Evolutionary conservation across 2,797 vertebrate genomes (phyloP).

Genomic region (Danionella dracula): DNA sequence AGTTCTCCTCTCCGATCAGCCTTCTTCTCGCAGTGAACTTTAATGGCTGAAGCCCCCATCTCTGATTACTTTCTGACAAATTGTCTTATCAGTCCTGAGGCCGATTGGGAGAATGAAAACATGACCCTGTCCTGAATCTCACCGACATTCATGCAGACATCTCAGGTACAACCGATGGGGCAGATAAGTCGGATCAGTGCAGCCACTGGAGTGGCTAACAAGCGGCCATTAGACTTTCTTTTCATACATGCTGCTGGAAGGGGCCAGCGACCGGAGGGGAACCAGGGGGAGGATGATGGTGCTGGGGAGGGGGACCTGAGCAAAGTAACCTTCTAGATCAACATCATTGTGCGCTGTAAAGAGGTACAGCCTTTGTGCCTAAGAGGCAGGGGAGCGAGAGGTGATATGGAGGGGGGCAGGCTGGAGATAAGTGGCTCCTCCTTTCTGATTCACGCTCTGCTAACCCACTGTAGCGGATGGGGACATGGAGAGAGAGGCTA

Average conservation of each 20-base stretch:
- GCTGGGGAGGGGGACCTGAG: slow-evolving; percentile 22
- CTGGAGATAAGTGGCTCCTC: slow-evolving; percentile 60
- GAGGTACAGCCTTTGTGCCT: slow-evolving; percentile 76
- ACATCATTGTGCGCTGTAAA: slow-evolving; percentile 74
- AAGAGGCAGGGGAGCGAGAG: slow-evolving; percentile 29
- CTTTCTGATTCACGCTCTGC: slow-evolving; percentile 75
- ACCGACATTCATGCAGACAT: slow-evolving; percentile 74
- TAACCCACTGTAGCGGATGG: slow-evolving; percentile 64
- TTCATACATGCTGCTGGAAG: slow-evolving; percentile 76
- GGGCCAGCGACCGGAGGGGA: slow-evolving; percentile 20
- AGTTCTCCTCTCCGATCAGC: slow-evolving; percentile 18
- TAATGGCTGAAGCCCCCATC: slow-evolving; percentile 60
- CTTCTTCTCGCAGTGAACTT: slow-evolving; percentile 38
- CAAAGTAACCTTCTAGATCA: slow-evolving; percentile 68
- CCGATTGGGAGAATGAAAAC: slow-evolving; percentile 77
- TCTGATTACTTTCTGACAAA: slow-evolving; percentile 80
- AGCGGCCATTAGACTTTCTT: slow-evolving; percentile 85
- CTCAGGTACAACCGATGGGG: slow-evolving; percentile 80
- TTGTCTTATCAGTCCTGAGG: slow-evolving; percentile 72
- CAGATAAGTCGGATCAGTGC: slow-evolving; percentile 83
- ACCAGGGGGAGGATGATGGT: slow-evolving; percentile 12
- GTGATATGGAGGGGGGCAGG: slow-evolving; percentile 41
- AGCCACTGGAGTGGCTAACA: slow-evolving; percentile 82
- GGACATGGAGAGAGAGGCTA: slow-evolving; percentile 56
- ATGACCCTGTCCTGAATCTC: slow-evolving; percentile 67